These are phyloP conservation scores for Lithodes maja DNA, from an alignment of 2,888 invertebrate species.

Conservation along the genomic window DNA sequence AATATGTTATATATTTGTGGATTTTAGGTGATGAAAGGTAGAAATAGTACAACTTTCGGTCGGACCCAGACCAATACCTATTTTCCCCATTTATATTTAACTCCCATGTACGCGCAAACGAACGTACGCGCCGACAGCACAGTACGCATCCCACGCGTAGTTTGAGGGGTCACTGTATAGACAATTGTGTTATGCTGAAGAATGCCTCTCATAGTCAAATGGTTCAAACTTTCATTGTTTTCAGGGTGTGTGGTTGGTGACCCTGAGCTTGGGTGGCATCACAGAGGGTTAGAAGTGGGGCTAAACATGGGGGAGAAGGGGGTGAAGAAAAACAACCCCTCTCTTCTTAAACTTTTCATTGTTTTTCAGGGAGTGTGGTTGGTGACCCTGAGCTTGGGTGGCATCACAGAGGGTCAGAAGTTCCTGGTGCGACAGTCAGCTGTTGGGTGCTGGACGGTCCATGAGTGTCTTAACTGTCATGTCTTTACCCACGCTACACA, in stretches of 20 bases:
- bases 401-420: slow-evolving; percentile 56
- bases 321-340: background rate
- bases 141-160: no score
- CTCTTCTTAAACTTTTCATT: background rate
- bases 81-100: no score
- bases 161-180: no score
- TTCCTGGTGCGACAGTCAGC: slow-evolving; percentile 29
- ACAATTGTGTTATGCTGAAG: no score
- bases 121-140: no score
- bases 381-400: slow-evolving; percentile 51
- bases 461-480: slow-evolving; percentile 59
- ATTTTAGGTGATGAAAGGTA: no score
- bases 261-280: slow-evolving; percentile 53
- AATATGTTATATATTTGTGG: no score
- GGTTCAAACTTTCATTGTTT: slow-evolving; percentile 4
- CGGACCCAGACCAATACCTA: no score
- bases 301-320: no score
- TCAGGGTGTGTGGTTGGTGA: slow-evolving; percentile 50
- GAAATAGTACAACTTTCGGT: no score
- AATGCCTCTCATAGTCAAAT: no score
- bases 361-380: slow-evolving; percentile 44
- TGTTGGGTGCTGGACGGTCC: slow-evolving; percentile 44
- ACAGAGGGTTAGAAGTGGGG: slow-evolving; percentile 47
- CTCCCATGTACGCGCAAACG: no score
- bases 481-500: slow-evolving; percentile 45